Evolutionary conservation across 2,888 invertebrate genomes (phyloP).

Genomic region (Patella caerulea): DNA sequence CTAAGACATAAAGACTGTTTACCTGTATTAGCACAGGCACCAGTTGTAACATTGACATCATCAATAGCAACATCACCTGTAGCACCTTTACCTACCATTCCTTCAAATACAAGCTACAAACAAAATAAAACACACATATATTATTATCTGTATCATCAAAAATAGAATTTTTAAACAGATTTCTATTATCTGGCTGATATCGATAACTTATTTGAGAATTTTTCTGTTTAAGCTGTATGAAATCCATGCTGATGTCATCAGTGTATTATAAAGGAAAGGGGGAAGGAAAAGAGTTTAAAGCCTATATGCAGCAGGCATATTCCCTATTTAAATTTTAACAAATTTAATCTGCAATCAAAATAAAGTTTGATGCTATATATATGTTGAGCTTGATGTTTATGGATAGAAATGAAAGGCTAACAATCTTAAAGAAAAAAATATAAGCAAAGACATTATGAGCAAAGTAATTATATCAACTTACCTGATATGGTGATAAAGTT

Average conservation of each 20-base stretch:
- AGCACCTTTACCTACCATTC: constrained; percentile 53
- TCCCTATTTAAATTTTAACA: too few relatives aligned
- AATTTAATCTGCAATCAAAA: constrained; percentile 11
- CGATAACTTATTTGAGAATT: too few relatives aligned
- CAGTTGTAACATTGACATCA: constrained; percentile 54
- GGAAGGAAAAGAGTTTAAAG: too few relatives aligned
- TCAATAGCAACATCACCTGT: constrained; percentile 66
- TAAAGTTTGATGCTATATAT: not conserved
- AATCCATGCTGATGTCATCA: too few relatives aligned
- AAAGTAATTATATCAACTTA: constrained; percentile 13
- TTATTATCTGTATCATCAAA: not conserved
- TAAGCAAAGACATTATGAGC: too few relatives aligned
- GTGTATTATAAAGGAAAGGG: too few relatives aligned
- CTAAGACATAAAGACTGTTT: not conserved
- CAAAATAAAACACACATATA: constrained; percentile 17
- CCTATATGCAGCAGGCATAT: too few relatives aligned
- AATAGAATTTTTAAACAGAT: not conserved
- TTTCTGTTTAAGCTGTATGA: too few relatives aligned
- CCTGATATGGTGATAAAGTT: constrained; percentile 38
- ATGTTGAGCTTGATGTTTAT: constrained; percentile 18
- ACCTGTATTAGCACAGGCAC: constrained; percentile 50
- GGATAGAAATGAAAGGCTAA: not conserved
- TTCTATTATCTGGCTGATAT: not conserved
- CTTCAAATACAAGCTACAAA: constrained; percentile 64
- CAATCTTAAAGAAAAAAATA: too few relatives aligned